These are phyloP conservation scores for Chironomus tentans DNA, from an alignment of 2,888 invertebrate species.

Conservation along the genomic window DNA sequence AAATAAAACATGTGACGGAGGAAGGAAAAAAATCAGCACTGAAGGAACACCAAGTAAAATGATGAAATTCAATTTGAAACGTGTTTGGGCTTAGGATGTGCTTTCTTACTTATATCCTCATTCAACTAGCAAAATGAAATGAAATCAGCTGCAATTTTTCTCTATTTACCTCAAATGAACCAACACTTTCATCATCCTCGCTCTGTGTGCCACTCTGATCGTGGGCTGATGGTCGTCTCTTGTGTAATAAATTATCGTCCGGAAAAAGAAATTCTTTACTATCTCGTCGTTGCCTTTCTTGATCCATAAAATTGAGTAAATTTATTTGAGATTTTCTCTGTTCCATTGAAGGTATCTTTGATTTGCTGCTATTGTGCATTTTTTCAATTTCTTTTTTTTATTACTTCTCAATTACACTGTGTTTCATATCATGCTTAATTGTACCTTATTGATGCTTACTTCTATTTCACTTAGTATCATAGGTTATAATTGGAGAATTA, in stretches of 20 bases:
- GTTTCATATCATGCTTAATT: no score
- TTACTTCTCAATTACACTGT: no score
- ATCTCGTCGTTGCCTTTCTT: neutral
- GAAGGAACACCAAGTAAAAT: neutral
- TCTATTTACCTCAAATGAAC: conserved; percentile 9
- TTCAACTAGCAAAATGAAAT: neutral
- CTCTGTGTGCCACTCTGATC: neutral
- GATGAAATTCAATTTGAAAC: neutral
- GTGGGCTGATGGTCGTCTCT: neutral
- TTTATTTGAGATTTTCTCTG: conserved; percentile 12
- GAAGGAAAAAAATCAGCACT: neutral
- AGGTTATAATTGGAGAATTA: no score
- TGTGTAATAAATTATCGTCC: conserved; percentile 1
- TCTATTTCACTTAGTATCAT: no score
- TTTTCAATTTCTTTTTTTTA: neutral
- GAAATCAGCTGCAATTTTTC: neutral
- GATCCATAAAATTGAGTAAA: conserved; percentile 13
- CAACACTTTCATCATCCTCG: neutral
- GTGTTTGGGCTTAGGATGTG: neutral
- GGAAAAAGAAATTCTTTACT: conserved; percentile 15
- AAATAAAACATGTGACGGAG: neutral
- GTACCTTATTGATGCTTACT: no score
- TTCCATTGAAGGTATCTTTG: conserved; percentile 6
- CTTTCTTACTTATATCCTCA: neutral
- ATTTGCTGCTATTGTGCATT: neutral